A percentile compares a stretch with the other conserved stretches of the same genome.
Conservation (phyloP, 2,797 vertebrate species). For the Xerus rutilus region DNA sequence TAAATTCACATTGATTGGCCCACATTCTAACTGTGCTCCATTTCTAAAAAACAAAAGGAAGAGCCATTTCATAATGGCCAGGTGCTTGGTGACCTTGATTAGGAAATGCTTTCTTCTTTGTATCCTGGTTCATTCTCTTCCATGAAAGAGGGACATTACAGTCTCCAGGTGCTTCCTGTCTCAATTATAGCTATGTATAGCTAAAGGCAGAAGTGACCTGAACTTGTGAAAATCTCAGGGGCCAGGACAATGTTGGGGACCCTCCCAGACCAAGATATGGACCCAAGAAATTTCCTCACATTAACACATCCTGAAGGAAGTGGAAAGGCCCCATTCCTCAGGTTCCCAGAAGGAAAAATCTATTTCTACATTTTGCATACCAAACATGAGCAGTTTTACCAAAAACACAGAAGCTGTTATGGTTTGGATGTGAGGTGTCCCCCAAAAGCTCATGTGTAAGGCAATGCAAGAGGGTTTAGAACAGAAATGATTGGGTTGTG, state of each 20-base stretch:
- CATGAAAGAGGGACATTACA: background rate
- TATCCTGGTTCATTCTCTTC: background rate
- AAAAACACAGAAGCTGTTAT: background rate
- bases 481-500: too few species aligned
- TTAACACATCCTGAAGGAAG: too few species aligned
- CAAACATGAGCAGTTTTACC: background rate
- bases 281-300: background rate
- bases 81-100: background rate
- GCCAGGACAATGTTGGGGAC: background rate
- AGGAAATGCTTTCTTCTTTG: background rate
- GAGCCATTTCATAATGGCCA: background rate
- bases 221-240: background rate
- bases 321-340: background rate
- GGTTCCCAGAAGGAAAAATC: background rate
- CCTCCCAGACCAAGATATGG: background rate
- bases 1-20: background rate
- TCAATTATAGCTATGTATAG: background rate
- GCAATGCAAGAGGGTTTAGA: too few species aligned
- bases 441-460: too few species aligned
- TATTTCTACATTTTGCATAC: background rate
- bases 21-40: background rate
- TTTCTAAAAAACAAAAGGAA: constrained; percentile 24
- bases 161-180: background rate
- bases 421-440: too few species aligned
- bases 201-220: background rate